Base-by-base conservation (phyloP, 2,113 vertebrate species). In the Dolichallabes microphthalmus region DNA sequence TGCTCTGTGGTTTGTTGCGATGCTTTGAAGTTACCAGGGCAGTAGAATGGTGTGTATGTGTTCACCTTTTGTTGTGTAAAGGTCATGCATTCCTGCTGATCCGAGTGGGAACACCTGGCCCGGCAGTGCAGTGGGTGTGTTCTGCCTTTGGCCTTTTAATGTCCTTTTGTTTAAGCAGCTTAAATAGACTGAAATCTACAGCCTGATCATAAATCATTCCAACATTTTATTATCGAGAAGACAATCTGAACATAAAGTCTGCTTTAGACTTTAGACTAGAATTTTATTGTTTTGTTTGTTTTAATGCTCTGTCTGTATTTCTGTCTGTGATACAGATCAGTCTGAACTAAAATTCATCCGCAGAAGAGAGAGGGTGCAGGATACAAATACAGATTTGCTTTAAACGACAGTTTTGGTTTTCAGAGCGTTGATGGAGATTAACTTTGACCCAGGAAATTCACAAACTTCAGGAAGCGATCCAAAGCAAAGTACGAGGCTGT, bases 31-130 rank as follows among this genome's bases (percentile, higher is more conserved):
- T 69, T 39, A 64, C 60, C 81, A 64, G 39, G 66, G 58, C 69
- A 78, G 63, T 86, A 32, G 53, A 86, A 69, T 32, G 53, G 69
- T 80, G 63, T 87, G 45, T 45, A 7, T 45, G 64, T 82, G 58
- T 90, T 91, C 83, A 89, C 89, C 88, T 92, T 90, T 93, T 92
- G 90, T 92, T 90, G 86, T 87, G 63, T 58, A 87, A 91, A 92
- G 91, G 87, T 89, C 83, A 82, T 68, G 87, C 85, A 82, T 88
- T 87, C 69, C 69, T 66, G 57, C 64, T 82, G 76, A 83, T 85
- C 50, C 89, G 87, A 90, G 86, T 84, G 69, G 71, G 89, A 91
- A 92, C 91, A 93, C 92, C 91, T 94, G 92, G 88, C 66, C 69
- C n/a, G 53, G 71, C 66, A 60, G 71, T 71, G 39, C 6, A 6